Evolutionary conservation across 2,797 vertebrate species (phyloP).

Genomic region (Ciconia nigra): DNA sequence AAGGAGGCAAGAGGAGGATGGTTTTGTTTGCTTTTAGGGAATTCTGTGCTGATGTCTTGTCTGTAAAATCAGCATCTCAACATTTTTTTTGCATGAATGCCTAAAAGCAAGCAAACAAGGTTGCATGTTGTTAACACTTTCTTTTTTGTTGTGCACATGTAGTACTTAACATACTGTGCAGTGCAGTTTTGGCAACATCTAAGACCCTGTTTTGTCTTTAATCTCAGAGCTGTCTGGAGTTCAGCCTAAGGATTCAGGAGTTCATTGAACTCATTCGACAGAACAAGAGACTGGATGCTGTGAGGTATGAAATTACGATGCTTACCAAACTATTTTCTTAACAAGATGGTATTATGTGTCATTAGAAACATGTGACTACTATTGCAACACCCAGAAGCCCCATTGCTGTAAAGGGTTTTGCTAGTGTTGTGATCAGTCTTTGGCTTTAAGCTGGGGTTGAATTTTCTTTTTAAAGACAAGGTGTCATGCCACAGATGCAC

Average conservation of each 20-base stretch:
- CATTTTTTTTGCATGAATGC: background rate
- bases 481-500: background rate
- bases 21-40: conserved; percentile 43
- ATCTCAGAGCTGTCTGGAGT: conserved; percentile 96
- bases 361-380: background rate
- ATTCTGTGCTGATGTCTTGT: background rate
- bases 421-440: background rate
- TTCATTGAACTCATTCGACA: conserved; percentile 99
- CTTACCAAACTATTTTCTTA: background rate
- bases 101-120: conserved; percentile 37
- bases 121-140: conserved; percentile 20
- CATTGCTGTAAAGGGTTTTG: background rate
- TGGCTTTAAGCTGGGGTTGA: background rate
- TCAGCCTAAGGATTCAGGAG: conserved; percentile 98
- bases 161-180: background rate
- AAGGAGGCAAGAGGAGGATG: background rate
- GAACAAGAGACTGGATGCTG: conserved; percentile 98
- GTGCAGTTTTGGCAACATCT: background rate
- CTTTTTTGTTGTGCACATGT: background rate
- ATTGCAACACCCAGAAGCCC: background rate
- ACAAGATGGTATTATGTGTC: background rate
- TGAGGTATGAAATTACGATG: conserved; percentile 82
- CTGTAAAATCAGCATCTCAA: background rate
- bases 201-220: conserved; percentile 52
- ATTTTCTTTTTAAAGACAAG: background rate